Evolutionary conservation across 2,888 invertebrate genomes (phyloP).

Genomic region (Scaptomyza parva): DNA sequence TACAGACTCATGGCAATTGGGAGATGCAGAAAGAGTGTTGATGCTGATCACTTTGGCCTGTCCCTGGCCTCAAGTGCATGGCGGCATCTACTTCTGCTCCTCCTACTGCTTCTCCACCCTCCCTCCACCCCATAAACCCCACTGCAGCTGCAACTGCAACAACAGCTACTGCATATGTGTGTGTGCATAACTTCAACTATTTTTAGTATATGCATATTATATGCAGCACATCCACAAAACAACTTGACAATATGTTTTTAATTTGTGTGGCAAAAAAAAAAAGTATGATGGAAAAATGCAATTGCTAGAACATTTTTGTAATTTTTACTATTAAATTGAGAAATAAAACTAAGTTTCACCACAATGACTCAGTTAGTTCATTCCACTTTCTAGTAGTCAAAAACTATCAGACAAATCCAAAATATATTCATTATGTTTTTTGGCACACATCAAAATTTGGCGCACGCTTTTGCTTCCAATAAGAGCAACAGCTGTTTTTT

Average conservation of each 20-base stretch:
- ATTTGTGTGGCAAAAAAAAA: slow-evolving; percentile 79
- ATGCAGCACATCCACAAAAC: slow-evolving; percentile 45
- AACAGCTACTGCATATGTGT: slow-evolving; percentile 15
- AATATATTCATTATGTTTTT: slow-evolving; percentile 67
- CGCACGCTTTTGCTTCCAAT: slow-evolving; percentile 73
- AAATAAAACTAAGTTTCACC: no score
- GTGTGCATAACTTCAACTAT: slow-evolving; percentile 51
- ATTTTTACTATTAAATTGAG: no score
- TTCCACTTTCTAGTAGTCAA: not conserved
- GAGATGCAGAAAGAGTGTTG: slow-evolving; percentile 46
- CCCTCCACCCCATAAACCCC: slow-evolving; percentile 5
- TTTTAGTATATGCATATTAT: slow-evolving; percentile 55
- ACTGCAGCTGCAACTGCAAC: slow-evolving; percentile 6
- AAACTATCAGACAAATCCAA: not conserved
- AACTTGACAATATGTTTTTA: slow-evolving; percentile 84
- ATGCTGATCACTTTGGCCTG: slow-evolving; percentile 66
- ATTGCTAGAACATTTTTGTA: slow-evolving; percentile 50
- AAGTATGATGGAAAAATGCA: no score
- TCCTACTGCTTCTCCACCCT: slow-evolving; percentile 3
- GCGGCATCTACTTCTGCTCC: slow-evolving; percentile 14
- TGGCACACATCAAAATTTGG: slow-evolving; percentile 78
- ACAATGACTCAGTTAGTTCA: slow-evolving; percentile 2
- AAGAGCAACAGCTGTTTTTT: slow-evolving; percentile 44
- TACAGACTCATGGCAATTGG: slow-evolving; percentile 35
- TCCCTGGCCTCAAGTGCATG: slow-evolving; percentile 61